Evolutionary conservation across 2,888 invertebrate species (phyloP), one percentile per base, ranked within the genome.

Genomic region (Troides aeacus): DNA sequence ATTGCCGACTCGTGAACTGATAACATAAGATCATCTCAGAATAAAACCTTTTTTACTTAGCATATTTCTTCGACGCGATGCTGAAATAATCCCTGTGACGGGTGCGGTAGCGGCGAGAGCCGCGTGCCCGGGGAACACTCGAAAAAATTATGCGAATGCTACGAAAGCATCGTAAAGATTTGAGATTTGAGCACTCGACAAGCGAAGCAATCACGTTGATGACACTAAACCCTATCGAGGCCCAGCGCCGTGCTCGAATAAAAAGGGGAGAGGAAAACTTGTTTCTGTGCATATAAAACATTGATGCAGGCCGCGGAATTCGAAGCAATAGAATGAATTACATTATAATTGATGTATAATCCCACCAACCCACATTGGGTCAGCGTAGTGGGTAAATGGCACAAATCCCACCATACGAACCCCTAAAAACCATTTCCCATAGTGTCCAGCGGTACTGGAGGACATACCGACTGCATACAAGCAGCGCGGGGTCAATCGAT

Each of bases 121-220:
- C 18, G 6, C 62, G 3, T 58, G 12, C 46, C 24, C 42, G 24
- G 42, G 17, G 36, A 60, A 18, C 60, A 46, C 36, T 53, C 24
- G 50, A 42, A 62, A 67, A 67, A 62, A 67, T 67, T 67, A 62
- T 67, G 67, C 62, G 67, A 62, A 67, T 57, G 62, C 67, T 67
- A 62, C 62, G 67, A 67, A 67, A 62, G 67, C 66, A 62, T 67
- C 67, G 67, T 67, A 67, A 67, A 67, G 67, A 67, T 67, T 67
- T 62, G 67, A 67, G 67, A 67, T 67, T 67, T 62, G 62, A 67
- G 67, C 57, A 24, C 62, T 67, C 67, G 62, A 67, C 67, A 56
- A 67, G 62, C 67, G 67, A 67, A 62, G 62, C 67, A 67, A 67
- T 67, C 67, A 62, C 67, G 23, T 42, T 67, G 67, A 67, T 67